phyloP scores from a whole-genome alignment of 2,888 invertebrate genomes.

The Ganaspis brasiliensis region DNA sequence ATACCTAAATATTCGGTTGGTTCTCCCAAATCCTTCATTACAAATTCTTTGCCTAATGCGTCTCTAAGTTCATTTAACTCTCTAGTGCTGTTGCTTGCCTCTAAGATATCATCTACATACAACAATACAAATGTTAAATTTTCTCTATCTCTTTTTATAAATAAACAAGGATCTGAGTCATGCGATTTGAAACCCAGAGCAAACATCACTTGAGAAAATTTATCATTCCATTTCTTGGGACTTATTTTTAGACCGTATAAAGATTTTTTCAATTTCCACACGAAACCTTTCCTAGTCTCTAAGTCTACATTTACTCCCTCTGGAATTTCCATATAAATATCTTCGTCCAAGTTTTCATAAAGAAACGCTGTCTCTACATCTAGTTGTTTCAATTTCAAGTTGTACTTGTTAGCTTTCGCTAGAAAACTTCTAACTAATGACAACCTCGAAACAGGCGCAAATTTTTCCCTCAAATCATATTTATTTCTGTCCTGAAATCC shows the following conservation, averaged over 20 bases:
- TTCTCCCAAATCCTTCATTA: conserved; percentile 12
- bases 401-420: conserved; percentile 52
- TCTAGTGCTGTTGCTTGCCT: neutral
- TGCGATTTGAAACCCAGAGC: neutral
- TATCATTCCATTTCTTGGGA: conserved; percentile 9
- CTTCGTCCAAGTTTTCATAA: conserved; percentile 48
- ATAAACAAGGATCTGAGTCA: neutral
- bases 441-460: conserved; percentile 58
- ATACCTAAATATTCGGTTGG: conserved; percentile 7
- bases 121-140: neutral
- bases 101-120: neutral
- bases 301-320: conserved; percentile 44
- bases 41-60: conserved; percentile 14
- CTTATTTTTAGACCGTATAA: conserved; percentile 47
- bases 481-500: conserved; percentile 53
- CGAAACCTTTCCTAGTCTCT: conserved; percentile 37
- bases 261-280: conserved; percentile 52
- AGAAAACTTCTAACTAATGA: conserved; percentile 51
- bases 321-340: conserved; percentile 52
- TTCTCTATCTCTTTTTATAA: neutral
- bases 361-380: conserved; percentile 55
- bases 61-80: neutral
- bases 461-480: conserved; percentile 56
- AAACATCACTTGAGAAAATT: neutral
- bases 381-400: conserved; percentile 48